Conservation (phyloP, 2,888 invertebrate genomes). For the Timema podura region DNA sequence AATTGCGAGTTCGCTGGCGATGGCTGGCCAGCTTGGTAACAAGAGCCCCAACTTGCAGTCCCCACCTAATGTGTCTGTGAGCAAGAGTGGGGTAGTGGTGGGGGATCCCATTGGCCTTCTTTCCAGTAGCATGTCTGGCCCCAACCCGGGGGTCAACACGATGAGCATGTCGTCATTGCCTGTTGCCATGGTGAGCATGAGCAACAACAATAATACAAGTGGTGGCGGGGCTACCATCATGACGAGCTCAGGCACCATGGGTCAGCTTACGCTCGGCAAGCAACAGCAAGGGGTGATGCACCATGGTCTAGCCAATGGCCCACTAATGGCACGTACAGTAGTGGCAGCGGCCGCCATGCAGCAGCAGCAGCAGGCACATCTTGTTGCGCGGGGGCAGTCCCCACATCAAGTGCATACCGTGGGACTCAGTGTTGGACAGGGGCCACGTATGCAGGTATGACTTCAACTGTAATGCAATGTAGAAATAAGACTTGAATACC, state of each 20-base stretch:
- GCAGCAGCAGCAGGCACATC: constrained; percentile 43
- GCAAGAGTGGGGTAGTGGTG: constrained; percentile 43
- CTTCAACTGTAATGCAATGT: too few species aligned
- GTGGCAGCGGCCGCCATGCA: constrained; percentile 42
- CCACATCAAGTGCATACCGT: constrained; percentile 47
- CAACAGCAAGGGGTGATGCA: constrained; percentile 45
- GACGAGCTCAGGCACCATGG: too few species aligned
- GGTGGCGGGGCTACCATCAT: constrained; percentile 40
- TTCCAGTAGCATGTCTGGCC: constrained; percentile 53
- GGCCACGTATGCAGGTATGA: constrained; percentile 49
- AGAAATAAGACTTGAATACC: too few species aligned
- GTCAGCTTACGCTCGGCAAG: constrained; percentile 70
- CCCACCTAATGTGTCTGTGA: constrained; percentile 76
- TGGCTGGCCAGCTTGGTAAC: constrained; percentile 71
- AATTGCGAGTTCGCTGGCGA: constrained; percentile 65
- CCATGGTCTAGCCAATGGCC: constrained; percentile 72
- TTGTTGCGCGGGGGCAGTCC: constrained; percentile 43
- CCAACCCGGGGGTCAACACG: constrained; percentile 26
- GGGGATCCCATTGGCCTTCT: constrained; percentile 43
- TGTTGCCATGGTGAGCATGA: constrained; percentile 20
- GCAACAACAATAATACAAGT: constrained; percentile 22
- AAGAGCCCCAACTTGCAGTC: constrained; percentile 83
- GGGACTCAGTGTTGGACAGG: constrained; percentile 43
- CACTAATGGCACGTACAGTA: constrained; percentile 57
- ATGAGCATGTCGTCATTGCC: constrained; percentile 1